Evolutionary conservation across 2,888 invertebrate genomes (phyloP).

Genomic region (Aphrophora alni): DNA sequence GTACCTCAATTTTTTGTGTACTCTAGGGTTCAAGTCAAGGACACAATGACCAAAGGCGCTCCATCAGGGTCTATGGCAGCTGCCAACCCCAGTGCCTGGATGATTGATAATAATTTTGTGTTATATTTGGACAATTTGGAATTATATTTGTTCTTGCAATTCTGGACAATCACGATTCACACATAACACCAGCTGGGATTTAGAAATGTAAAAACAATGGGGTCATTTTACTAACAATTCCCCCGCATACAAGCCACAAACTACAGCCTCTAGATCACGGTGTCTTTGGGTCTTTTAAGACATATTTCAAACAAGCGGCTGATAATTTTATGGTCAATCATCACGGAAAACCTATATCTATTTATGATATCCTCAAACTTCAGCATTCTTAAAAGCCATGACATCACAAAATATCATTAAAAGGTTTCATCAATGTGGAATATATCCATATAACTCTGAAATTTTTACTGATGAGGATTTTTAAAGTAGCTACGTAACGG

Average conservation of each 20-base stretch:
- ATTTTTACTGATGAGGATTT: slow-evolving; percentile 41
- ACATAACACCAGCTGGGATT: slow-evolving; percentile 49
- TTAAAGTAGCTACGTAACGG: slow-evolving; percentile 42
- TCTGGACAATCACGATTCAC: slow-evolving; percentile 51
- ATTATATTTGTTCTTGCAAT: slow-evolving; percentile 47
- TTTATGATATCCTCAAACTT: slow-evolving; percentile 49
- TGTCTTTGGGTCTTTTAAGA: slow-evolving; percentile 52
- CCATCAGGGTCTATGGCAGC: background rate
- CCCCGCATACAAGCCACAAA: slow-evolving; percentile 50
- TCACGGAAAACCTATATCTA: slow-evolving; percentile 50
- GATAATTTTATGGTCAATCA: slow-evolving; percentile 47
- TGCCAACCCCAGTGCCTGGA: slow-evolving; percentile 11
- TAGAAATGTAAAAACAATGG: slow-evolving; percentile 46
- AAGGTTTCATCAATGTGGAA: slow-evolving; percentile 51
- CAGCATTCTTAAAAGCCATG: slow-evolving; percentile 46
- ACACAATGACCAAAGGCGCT: slow-evolving; percentile 14
- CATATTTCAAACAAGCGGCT: slow-evolving; percentile 48
- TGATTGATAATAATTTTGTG: background rate
- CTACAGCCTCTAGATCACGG: slow-evolving; percentile 51
- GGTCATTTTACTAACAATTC: slow-evolving; percentile 51
- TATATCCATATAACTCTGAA: slow-evolving; percentile 48
- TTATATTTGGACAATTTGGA: slow-evolving; percentile 12
- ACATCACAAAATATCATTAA: slow-evolving; percentile 45
- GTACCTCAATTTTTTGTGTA: background rate
- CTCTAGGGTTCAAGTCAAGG: slow-evolving; percentile 1